Evolutionary conservation across 2,888 invertebrate genomes (phyloP).

Genomic region (Steinernema carpocapsae): DNA sequence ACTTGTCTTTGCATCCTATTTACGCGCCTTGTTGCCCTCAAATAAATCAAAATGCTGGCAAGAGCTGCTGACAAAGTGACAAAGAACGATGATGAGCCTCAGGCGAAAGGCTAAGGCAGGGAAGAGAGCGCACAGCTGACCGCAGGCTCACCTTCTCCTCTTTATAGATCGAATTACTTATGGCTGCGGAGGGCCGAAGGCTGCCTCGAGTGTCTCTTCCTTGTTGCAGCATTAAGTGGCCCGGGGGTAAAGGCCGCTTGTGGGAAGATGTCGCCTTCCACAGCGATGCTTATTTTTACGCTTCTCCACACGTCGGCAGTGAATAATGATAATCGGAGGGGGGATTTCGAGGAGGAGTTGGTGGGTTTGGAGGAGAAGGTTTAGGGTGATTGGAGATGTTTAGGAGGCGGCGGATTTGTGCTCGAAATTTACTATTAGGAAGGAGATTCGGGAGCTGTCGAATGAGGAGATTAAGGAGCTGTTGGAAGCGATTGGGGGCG

Average conservation of each 20-base stretch:
- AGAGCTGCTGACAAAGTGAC: not conserved
- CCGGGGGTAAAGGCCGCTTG: not conserved
- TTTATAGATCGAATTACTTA: conserved; percentile 14
- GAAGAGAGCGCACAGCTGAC: conserved; percentile 23
- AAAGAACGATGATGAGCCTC: too few relatives aligned
- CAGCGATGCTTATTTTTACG: conserved; percentile 28
- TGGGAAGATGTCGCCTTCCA: conserved; percentile 15
- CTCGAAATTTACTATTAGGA: conserved; percentile 12
- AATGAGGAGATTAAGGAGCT: not conserved
- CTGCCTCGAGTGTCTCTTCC: not conserved
- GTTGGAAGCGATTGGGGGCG: not conserved
- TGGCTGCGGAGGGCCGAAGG: not conserved
- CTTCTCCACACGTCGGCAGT: conserved; percentile 24
- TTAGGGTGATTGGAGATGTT: not conserved
- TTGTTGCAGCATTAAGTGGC: conserved; percentile 18
- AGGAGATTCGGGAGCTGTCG: conserved; percentile 10
- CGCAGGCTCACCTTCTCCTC: conserved; percentile 26
- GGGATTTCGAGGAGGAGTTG: not conserved
- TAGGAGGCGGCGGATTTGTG: not conserved
- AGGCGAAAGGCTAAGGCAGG: not conserved
- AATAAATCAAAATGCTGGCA: conserved; percentile 16
- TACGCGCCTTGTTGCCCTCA: conserved; percentile 9
- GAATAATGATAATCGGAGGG: conserved; percentile 9
- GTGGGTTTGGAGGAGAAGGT: not conserved
- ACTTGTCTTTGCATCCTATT: conserved; percentile 7